A percentile compares a stretch with the other conserved stretches of the same genome.
These are phyloP conservation scores for Entosphenus tridentatus DNA, from an alignment of 2,113 vertebrate species.

Conservation along the genomic window DNA sequence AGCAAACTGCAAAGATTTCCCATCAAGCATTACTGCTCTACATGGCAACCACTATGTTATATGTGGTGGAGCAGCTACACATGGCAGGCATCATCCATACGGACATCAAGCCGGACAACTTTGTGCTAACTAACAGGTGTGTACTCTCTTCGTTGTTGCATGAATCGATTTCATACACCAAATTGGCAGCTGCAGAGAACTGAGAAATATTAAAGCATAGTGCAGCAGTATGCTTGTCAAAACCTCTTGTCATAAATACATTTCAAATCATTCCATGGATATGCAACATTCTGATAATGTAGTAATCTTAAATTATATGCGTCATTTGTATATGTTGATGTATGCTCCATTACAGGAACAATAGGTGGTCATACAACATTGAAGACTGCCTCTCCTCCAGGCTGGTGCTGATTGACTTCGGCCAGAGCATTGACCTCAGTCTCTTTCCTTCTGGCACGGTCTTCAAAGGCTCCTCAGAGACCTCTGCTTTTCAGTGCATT, in stretches of 20 bases:
- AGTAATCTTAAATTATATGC: too few relatives aligned
- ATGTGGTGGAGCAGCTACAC: conserved; percentile 60
- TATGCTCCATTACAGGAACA: too few relatives aligned
- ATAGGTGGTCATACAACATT: not conserved
- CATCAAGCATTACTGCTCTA: conserved; percentile 56
- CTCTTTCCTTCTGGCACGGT: conserved; percentile 50
- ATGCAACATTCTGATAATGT: too few relatives aligned
- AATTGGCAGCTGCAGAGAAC: too few relatives aligned
- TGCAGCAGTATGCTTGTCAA: too few relatives aligned
- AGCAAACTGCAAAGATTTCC: conserved; percentile 45
- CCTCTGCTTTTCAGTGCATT: conserved; percentile 69
- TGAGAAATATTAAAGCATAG: too few relatives aligned
- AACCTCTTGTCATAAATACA: too few relatives aligned
- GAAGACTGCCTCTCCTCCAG: conserved; percentile 38
- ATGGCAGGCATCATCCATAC: conserved; percentile 43
- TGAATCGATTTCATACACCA: not conserved
- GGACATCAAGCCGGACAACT: conserved; percentile 89
- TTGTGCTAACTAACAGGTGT: conserved; percentile 55
- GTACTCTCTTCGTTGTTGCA: not conserved
- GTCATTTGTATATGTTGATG: too few relatives aligned
- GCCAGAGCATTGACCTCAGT: conserved; percentile 73
- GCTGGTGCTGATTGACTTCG: conserved; percentile 58
- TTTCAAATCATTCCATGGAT: too few relatives aligned
- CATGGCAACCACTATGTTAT: conserved; percentile 50
- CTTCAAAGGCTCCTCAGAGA: conserved; percentile 52